Evolutionary conservation across 2,797 vertebrate species (phyloP).

Genomic region (Balearica regulorum): DNA sequence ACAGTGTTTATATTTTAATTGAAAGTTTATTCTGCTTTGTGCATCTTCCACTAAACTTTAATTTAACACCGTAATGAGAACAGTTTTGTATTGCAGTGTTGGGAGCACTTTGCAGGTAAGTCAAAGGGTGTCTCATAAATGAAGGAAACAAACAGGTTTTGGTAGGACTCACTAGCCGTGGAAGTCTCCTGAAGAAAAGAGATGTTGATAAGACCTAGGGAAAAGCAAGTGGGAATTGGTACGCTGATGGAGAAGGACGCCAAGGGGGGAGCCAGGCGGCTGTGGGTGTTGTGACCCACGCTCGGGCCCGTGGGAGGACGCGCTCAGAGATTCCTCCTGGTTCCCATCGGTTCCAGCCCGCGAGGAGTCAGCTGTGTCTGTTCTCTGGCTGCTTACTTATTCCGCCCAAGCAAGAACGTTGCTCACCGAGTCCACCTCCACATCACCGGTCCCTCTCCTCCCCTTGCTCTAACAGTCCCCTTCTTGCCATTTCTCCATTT

Average conservation of each 20-base stretch:
- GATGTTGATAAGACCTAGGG: neutral
- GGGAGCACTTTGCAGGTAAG: neutral
- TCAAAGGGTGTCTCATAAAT: conserved; percentile 7
- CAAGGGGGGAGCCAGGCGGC: fast-evolving
- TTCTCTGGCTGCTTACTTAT: neutral
- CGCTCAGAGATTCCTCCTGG: fast-evolving
- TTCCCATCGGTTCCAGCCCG: neutral
- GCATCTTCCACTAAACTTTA: conserved; percentile 65
- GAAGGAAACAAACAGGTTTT: neutral
- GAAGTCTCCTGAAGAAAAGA: neutral
- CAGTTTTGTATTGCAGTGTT: neutral
- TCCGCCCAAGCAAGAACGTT: neutral
- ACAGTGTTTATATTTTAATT: conserved; percentile 69
- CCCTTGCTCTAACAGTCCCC: fast-evolving
- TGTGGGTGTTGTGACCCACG: neutral
- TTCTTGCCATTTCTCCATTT: neutral
- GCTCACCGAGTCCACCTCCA: neutral
- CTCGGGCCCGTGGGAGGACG: fast-evolving
- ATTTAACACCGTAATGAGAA: conserved; percentile 64
- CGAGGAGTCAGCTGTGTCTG: fast-evolving
- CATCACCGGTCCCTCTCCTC: fast-evolving
- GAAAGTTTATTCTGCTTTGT: conserved; percentile 71
- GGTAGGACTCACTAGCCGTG: neutral
- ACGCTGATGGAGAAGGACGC: neutral
- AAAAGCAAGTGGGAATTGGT: neutral